Percentiles rank a stretch among this genome's conserved stretches.
Evolutionary conservation across 2,797 vertebrate genomes (phyloP).

Genomic region (Mormyrus proboscirostris): DNA sequence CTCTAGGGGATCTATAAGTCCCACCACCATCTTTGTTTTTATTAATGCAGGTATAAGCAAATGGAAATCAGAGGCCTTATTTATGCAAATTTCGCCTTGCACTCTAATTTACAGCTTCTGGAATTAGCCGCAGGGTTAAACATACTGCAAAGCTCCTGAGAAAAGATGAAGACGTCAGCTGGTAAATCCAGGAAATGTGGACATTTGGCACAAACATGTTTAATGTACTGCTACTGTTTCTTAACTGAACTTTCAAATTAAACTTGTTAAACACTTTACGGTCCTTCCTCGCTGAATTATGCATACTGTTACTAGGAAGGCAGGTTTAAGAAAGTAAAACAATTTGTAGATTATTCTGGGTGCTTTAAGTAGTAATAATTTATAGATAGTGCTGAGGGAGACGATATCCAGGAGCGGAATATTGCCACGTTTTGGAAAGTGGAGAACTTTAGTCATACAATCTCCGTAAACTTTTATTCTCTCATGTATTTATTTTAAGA

Average conservation of each 20-base stretch:
- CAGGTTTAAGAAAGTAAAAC: not conserved
- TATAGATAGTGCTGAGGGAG: not conserved
- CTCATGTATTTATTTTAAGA: constrained; percentile 48
- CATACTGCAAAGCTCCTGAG: not conserved
- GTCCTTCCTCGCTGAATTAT: not conserved
- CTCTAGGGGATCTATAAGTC: not conserved
- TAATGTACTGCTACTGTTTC: not conserved
- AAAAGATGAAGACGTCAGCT: not conserved
- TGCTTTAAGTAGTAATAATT: constrained; percentile 13
- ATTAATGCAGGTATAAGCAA: not conserved
- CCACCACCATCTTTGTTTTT: not conserved
- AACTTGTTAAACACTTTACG: not conserved
- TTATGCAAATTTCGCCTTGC: not conserved
- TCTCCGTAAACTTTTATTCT: constrained; percentile 37
- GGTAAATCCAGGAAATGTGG: not conserved
- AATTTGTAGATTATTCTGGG: not conserved
- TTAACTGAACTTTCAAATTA: not conserved
- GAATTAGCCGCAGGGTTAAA: not conserved
- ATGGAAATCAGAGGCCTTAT: not conserved
- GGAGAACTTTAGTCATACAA: constrained; percentile 39
- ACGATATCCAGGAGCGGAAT: not conserved
- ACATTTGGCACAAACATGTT: not conserved
- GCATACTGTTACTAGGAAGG: not conserved
- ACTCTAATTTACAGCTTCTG: not conserved
- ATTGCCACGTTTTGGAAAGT: constrained; percentile 19